These are phyloP conservation scores for Bos indicus DNA, from an alignment of 2,113 vertebrate genomes.

Conservation along the genomic window DNA sequence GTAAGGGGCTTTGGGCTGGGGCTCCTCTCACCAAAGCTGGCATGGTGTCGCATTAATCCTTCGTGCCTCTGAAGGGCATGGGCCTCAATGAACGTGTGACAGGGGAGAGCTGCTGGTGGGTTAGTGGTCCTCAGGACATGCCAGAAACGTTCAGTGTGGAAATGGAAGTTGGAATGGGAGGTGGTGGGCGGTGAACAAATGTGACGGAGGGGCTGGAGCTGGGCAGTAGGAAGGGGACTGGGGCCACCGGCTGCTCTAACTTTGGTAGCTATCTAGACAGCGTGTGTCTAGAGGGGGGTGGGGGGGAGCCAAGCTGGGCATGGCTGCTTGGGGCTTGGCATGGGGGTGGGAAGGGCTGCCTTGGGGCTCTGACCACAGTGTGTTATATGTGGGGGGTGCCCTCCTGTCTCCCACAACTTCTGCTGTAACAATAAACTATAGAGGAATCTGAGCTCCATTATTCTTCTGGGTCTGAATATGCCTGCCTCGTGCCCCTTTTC, in stretches of 20 bases:
- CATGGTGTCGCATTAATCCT: not conserved
- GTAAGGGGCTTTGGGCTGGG: not conserved
- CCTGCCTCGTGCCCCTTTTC: not conserved
- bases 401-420: slow-evolving; percentile 53
- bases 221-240: slow-evolving; percentile 35
- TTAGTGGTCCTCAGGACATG: slow-evolving; percentile 20
- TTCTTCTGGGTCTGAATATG: not conserved
- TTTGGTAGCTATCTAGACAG: slow-evolving; percentile 55
- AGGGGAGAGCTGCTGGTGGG: slow-evolving; percentile 8
- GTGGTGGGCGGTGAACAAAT: not conserved
- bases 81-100: slow-evolving; percentile 32
- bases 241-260: slow-evolving; percentile 67
- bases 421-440: slow-evolving; percentile 74
- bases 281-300: slow-evolving; percentile 46
- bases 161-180: slow-evolving; percentile 11
- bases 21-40: slow-evolving; percentile 50
- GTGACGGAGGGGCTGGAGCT: not conserved
- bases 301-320: not conserved
- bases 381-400: not conserved
- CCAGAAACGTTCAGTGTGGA: not conserved
- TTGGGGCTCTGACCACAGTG: slow-evolving; percentile 14
- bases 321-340: slow-evolving; percentile 38
- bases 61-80: not conserved
- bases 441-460: slow-evolving; percentile 25
- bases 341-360: slow-evolving; percentile 30